phyloP scores from a whole-genome alignment of 2,888 invertebrate genomes.

The Poecilus cupreus region DNA sequence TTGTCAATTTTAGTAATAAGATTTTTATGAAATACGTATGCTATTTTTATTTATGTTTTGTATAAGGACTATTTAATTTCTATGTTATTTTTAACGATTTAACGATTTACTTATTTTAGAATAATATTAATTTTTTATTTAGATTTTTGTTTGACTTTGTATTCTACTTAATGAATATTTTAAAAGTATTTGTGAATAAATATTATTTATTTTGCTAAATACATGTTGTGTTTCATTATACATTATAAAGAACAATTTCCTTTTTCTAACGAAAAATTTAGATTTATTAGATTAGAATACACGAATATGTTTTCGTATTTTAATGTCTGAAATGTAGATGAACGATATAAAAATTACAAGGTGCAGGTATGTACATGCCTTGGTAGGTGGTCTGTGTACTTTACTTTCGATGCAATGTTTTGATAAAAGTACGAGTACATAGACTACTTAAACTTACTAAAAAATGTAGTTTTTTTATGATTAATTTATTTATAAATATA shows the following conservation, averaged over 20 bases:
- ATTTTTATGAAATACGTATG: no score
- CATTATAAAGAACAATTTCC: neutral
- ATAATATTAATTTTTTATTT: neutral
- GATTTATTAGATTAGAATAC: conserved; percentile 1
- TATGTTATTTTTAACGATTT: no score
- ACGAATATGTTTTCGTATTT: neutral
- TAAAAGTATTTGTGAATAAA: neutral
- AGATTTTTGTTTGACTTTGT: neutral
- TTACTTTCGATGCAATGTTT: conserved; percentile 5
- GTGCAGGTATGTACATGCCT: neutral
- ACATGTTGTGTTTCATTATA: neutral
- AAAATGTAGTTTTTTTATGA: neutral
- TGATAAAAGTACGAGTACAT: conserved; percentile 33
- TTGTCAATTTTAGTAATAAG: neutral
- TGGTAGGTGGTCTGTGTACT: neutral
- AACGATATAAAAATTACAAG: conserved; percentile 37
- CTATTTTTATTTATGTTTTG: no score
- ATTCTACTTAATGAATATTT: neutral
- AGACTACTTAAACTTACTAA: conserved; percentile 8
- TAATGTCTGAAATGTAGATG: conserved; percentile 26
- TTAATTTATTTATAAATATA: neutral
- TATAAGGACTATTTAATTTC: no score
- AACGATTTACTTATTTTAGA: neutral
- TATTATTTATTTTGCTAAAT: neutral
- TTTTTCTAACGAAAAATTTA: neutral